Evolutionary conservation across 2,797 vertebrate species (phyloP).

Genomic region (Takifugu ocellatus): DNA sequence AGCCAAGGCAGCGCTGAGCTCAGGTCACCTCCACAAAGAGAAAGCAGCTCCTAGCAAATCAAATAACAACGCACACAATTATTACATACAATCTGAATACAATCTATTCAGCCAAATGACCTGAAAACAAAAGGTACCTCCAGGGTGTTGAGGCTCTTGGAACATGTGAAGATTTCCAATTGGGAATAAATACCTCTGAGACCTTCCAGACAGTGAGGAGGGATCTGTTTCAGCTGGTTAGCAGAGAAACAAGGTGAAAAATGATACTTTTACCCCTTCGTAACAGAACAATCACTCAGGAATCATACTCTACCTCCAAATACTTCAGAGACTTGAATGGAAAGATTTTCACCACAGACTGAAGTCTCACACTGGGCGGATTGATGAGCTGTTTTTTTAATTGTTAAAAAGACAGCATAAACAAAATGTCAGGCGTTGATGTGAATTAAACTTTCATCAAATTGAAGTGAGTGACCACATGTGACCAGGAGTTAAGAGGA

Average conservation of each 20-base stretch:
- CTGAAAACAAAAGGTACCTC: constrained; percentile 74
- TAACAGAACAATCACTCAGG: too few relatives aligned
- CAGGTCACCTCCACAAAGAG: constrained; percentile 91
- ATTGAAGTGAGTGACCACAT: too few relatives aligned
- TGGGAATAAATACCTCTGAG: constrained; percentile 90
- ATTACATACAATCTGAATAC: too few relatives aligned
- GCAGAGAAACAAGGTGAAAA: neutral
- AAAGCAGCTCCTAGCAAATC: constrained; percentile 86
- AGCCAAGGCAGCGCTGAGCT: constrained; percentile 94
- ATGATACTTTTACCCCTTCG: too few relatives aligned
- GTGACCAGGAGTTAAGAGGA: too few relatives aligned
- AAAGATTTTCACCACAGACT: constrained; percentile 89
- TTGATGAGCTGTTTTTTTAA: constrained; percentile 78
- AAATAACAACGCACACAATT: constrained; percentile 6
- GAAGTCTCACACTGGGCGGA: constrained; percentile 72
- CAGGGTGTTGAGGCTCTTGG: constrained; percentile 84
- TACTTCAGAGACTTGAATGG: constrained; percentile 91
- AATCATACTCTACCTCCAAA: constrained; percentile 79
- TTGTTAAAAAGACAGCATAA: neutral
- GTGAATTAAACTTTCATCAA: too few relatives aligned
- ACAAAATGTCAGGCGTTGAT: neutral
- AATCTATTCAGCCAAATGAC: neutral
- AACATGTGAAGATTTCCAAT: constrained; percentile 89
- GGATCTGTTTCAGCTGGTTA: constrained; percentile 85
- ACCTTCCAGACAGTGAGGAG: constrained; percentile 87